phyloP scores from a whole-genome alignment of 2,888 invertebrate genomes.

The Mystacides longicornis region DNA sequence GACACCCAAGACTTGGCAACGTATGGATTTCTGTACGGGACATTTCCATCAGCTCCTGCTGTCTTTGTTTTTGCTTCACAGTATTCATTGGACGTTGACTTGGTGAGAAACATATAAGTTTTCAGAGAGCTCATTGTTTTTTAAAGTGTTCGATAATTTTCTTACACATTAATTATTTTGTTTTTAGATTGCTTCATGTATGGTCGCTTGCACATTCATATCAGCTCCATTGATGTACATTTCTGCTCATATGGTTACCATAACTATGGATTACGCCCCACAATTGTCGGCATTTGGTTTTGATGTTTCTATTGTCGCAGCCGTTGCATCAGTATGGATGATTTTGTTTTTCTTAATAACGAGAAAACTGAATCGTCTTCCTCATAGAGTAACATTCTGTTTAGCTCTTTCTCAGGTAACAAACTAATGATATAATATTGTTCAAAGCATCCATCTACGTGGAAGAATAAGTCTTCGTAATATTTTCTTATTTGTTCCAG shows the following conservation, averaged over 20 bases:
- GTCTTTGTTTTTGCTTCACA: conserved; percentile 90
- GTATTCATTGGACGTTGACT: conserved; percentile 77
- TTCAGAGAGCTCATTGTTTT: too few species aligned
- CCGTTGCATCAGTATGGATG: conserved; percentile 73
- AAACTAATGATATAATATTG: conserved; percentile 12
- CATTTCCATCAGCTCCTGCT: conserved; percentile 93
- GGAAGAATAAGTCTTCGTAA: too few species aligned
- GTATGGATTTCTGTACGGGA: conserved; percentile 92
- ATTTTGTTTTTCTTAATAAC: conserved; percentile 64
- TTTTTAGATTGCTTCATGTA: conserved; percentile 78
- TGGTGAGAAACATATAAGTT: conserved; percentile 59
- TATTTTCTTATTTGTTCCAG: conserved; percentile 34
- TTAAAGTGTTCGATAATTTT: too few species aligned
- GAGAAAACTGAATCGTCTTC: conserved; percentile 68
- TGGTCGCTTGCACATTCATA: conserved; percentile 91
- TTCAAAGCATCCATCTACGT: neutral
- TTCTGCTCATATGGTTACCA: conserved; percentile 85
- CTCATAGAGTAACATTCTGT: conserved; percentile 75
- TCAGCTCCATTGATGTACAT: conserved; percentile 94
- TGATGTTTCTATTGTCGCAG: conserved; percentile 74
- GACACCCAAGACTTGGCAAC: conserved; percentile 80
- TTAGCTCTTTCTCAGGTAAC: conserved; percentile 75
- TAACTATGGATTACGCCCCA: conserved; percentile 70
- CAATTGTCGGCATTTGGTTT: conserved; percentile 74
- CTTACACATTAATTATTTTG: too few species aligned